Base-by-base conservation (phyloP, 2,888 invertebrate genomes). In the Agelastica alni region DNA sequence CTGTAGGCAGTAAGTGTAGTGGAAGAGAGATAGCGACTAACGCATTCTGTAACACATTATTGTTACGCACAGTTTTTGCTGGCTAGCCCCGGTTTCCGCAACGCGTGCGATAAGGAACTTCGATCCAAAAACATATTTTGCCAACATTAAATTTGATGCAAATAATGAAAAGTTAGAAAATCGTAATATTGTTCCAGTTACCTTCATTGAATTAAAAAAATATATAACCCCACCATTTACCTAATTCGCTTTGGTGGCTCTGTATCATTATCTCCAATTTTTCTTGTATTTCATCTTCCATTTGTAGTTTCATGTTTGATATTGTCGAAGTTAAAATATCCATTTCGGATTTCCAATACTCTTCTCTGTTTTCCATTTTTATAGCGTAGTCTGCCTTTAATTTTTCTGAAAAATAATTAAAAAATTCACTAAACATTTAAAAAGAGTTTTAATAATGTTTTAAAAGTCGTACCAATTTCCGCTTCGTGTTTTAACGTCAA, bases 401-500 rank as follows among this genome's bases (percentile, higher is more conserved):
- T 58, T 70, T 70, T 62, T 77, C 80, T 79, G 63, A 47, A 58
- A 34, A 34, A 12, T 10, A 47, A 10, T 32, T 43, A 2, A 28
- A 34, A 18, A 46, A 39, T 41, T 22, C n/a, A 41, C 9, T 7
- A 16, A 26, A 20, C 1, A 9, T 7, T 9, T 17, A 26, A 26
- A 22, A 22, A 26, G 26, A 2, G 2, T n/a, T n/a, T n/a, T n/a
- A n/a, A n/a, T n/a, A n/a, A n/a, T n/a, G n/a, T n/a, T n/a, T n/a
- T n/a, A n/a, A 30, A 42, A 28, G 20, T 44, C 7, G 72, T 72
- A 89, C 89, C 88, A 76, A 85, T 78, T 73, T 89, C 87, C 57
- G 78, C 79, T 61, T 86, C 85, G 70, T 87, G 86, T 59, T 82
- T 76, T 51, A 83, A 82, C 10, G 80, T 81, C 69, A 89, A 74